A percentile compares a stretch with the other conserved stretches of the same genome.
Evolutionary conservation across 2,113 vertebrate genomes (phyloP).

Genomic region (Microcebus lehilahytsara): DNA sequence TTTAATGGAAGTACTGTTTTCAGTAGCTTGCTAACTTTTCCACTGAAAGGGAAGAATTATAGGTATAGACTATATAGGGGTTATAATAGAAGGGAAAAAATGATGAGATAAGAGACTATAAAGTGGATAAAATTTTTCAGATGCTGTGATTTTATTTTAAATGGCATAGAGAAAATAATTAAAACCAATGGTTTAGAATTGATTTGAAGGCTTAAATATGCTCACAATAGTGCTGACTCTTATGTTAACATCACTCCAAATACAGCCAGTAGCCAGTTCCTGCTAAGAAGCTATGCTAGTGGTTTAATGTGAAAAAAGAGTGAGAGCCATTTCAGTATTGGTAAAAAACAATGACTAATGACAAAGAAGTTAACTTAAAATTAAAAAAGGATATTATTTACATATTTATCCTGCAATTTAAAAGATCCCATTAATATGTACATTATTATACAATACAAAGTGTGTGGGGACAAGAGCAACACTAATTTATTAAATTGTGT

Average conservation of each 20-base stretch:
- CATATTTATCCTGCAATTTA: background rate
- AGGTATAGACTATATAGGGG: background rate
- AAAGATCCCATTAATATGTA: background rate
- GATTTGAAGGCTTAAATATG: background rate
- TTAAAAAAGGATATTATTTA: background rate
- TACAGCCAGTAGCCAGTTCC: rapidly evolving
- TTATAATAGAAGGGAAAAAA: background rate
- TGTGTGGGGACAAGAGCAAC: rapidly evolving
- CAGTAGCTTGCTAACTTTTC: background rate
- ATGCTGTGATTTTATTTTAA: background rate
- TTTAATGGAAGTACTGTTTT: conserved; percentile 3
- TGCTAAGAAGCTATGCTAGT: background rate
- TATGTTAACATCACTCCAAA: background rate
- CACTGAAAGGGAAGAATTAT: background rate
- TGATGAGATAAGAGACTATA: background rate
- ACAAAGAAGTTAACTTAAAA: background rate
- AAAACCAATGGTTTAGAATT: background rate
- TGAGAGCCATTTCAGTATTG: background rate
- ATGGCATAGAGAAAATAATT: background rate
- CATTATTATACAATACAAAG: background rate
- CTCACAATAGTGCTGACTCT: background rate
- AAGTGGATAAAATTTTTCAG: conserved; percentile 10
- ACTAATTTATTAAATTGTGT: background rate
- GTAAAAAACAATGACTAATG: background rate
- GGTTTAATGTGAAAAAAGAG: background rate